Evolutionary conservation across 2,888 invertebrate genomes (phyloP).

Genomic region (Pyralis farinalis): DNA sequence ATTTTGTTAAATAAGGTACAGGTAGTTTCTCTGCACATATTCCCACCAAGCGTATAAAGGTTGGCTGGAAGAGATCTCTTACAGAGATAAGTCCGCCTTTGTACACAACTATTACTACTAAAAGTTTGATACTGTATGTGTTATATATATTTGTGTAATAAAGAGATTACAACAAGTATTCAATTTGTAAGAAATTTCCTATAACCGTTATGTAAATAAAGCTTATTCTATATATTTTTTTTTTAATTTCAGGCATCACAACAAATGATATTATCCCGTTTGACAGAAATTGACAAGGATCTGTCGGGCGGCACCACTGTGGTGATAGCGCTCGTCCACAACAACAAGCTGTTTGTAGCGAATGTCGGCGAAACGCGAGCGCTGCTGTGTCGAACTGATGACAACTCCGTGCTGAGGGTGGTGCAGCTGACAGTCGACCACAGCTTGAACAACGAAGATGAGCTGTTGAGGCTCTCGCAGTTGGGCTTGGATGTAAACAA

Average conservation of each 20-base stretch:
- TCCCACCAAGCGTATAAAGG: no score
- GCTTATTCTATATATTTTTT: no score
- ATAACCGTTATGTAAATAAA: no score
- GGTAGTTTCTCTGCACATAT: no score
- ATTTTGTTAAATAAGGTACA: no score
- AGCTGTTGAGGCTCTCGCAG: slow-evolving; percentile 87
- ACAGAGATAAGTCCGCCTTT: no score
- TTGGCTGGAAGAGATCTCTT: no score
- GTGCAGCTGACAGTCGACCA: slow-evolving; percentile 93
- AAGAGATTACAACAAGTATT: no score
- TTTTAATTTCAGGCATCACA: slow-evolving; percentile 52
- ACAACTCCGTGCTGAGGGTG: slow-evolving; percentile 87
- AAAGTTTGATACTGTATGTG: no score
- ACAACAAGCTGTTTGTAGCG: slow-evolving; percentile 90
- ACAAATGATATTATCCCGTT: slow-evolving; percentile 80
- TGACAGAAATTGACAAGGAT: slow-evolving; percentile 88
- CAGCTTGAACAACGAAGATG: slow-evolving; percentile 91
- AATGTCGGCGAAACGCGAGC: slow-evolving; percentile 93
- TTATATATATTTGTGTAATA: no score
- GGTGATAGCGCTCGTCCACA: slow-evolving; percentile 89
- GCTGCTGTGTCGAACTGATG: slow-evolving; percentile 88
- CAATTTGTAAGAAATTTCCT: no score
- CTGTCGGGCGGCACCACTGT: slow-evolving; percentile 92
- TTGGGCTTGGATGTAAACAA: slow-evolving; percentile 87
- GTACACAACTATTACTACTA: no score